A percentile compares a stretch with the other conserved stretches of the same genome.
Conservation (phyloP, 2,113 vertebrate species). For the Myrmecobius fasciatus region DNA sequence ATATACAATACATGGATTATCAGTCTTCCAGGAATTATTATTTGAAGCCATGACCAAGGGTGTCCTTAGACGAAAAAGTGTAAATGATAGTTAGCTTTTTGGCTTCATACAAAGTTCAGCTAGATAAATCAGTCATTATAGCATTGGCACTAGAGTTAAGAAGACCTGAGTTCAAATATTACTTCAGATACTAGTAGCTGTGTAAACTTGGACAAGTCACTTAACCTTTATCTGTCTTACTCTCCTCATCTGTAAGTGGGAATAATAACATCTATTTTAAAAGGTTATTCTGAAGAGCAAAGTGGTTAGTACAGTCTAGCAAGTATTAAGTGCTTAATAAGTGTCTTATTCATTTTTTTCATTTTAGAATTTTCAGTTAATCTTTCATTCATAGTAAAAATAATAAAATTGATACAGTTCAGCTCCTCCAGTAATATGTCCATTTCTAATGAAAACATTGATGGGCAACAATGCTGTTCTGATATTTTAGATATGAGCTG, state of each 20-base stretch:
- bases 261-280: neutral
- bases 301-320: neutral
- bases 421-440: neutral
- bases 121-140: neutral
- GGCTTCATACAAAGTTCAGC: neutral
- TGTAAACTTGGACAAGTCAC: neutral
- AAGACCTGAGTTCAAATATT: neutral
- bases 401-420: neutral
- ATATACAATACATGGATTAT: neutral
- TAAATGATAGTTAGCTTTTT: neutral
- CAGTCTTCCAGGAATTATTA: neutral
- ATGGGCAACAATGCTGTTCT: neutral
- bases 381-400: neutral
- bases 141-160: neutral
- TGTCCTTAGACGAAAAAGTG: neutral
- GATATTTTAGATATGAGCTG: neutral
- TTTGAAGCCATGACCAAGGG: neutral
- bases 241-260: neutral
- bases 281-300: neutral
- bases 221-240: neutral
- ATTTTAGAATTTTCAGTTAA: conserved; percentile 37
- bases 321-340: neutral
- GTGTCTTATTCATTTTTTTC: neutral
- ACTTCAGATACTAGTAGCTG: neutral
- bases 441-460: neutral